These are phyloP conservation scores for Sebastolobus alascanus DNA, from an alignment of 2,797 vertebrate species.

Conservation along the genomic window DNA sequence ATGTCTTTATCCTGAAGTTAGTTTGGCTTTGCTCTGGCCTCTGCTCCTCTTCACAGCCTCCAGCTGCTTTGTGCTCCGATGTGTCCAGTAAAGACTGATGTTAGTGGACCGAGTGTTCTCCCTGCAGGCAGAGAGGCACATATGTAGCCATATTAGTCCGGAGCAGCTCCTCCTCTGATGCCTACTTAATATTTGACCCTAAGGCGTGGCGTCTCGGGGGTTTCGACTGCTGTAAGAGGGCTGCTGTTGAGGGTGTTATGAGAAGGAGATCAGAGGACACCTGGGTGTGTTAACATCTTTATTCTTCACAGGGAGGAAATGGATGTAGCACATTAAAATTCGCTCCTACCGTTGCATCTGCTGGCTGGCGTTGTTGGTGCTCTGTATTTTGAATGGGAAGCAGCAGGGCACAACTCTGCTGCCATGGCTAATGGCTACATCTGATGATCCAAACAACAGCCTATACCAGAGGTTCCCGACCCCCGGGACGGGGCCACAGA, in stretches of 20 bases:
- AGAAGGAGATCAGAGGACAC: slow-evolving; percentile 22
- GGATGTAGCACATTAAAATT: slow-evolving; percentile 22
- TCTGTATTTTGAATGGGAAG: slow-evolving; percentile 9
- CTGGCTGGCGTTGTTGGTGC: neutral
- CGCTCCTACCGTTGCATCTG: neutral
- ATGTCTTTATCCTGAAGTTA: slow-evolving; percentile 31
- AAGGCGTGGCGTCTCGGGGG: neutral
- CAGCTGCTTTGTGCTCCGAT: slow-evolving; percentile 36
- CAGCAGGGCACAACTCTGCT: slow-evolving; percentile 10
- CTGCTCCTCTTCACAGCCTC: slow-evolving; percentile 25
- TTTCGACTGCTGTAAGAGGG: neutral
- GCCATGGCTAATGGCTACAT: neutral
- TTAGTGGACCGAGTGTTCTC: slow-evolving; percentile 27
- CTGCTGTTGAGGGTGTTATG: slow-evolving; percentile 13
- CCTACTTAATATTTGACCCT: slow-evolving; percentile 47
- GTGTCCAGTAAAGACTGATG: slow-evolving; percentile 54
- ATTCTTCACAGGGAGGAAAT: slow-evolving; percentile 15
- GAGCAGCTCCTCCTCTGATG: slow-evolving; percentile 47
- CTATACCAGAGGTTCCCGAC: neutral
- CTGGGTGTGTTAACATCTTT: slow-evolving; percentile 29
- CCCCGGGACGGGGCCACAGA: neutral
- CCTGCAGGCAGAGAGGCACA: slow-evolving; percentile 42
- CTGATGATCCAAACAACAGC: neutral
- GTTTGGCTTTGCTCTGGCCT: slow-evolving; percentile 7
- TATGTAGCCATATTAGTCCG: slow-evolving; percentile 31